Base-by-base conservation (phyloP, 2,113 vertebrate species). In the Xiphophorus hellerii region DNA sequence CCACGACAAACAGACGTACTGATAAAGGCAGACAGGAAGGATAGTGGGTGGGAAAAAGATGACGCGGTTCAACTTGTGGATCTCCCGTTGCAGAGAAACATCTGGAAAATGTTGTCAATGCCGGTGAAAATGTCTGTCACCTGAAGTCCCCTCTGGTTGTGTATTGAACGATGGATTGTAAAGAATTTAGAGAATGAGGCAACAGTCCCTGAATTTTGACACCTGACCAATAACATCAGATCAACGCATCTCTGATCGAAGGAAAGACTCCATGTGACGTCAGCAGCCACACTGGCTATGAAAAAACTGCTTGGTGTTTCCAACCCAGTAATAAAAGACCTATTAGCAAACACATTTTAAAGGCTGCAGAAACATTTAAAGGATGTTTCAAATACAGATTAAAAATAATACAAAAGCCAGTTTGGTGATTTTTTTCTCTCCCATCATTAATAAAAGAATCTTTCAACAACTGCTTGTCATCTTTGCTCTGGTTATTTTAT, bases 91-190 rank as follows among this genome's bases (percentile, higher is more conserved):
- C 62, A 66, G 9, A 31, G 78, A 85, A 87, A 76, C 81, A 87
- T 84, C 77, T 87, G 75, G 80, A 82, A 84, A 77, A 65, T 29
- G 51, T 58, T 74, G 66, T 44, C 67, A 72, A 69, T 61, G 67
- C 54, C n/a, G 17, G 58, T 62, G 27, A 42, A 70, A 78, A 69
- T 66, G 69, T 77, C 74, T 76, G 73, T 75, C 78, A 82, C 65
- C 68, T 14, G 20, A 31, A 71, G 74, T 42, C 44, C 44, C 80
- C 80, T 39, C 48, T 27, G 73, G 76, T 29, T 1, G 14, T 66
- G 1, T 31, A 64, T 39, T 20, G 70, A 73, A 31, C 69, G 73
- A 76, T 8, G 35, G 33, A 74, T 67, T 78, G 62, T 83, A 66
- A 51, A 33, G 22, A 1, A 30, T 61, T 48, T 82, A 76, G 82